phyloP scores from a whole-genome alignment of 30 jellyfish, hydroid and myxozoan species.

The Calvadosia cruxmelitensis region DNA sequence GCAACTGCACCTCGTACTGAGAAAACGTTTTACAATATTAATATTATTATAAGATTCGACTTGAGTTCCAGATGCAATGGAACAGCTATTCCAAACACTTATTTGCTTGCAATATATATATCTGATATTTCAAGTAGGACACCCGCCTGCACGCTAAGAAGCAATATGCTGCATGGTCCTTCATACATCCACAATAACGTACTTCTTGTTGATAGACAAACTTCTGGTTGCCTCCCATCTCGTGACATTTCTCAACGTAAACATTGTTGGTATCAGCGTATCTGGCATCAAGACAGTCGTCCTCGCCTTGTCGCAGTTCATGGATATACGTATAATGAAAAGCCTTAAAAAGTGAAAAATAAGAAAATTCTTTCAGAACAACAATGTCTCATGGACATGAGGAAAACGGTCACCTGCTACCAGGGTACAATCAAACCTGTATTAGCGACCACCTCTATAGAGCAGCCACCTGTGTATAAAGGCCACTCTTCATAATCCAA shows the following conservation, averaged over 20 bases:
- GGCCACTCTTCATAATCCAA: too few species aligned
- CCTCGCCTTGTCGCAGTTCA: slow-evolving; percentile 81
- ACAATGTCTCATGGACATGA: neutral
- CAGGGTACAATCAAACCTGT: neutral
- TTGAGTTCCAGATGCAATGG: too few species aligned
- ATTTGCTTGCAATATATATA: too few species aligned
- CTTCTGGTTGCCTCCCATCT: slow-evolving; percentile 97
- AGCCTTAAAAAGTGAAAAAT: slow-evolving; percentile 13
- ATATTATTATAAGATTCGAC: too few species aligned
- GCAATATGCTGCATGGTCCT: too few species aligned
- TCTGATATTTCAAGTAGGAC: too few species aligned
- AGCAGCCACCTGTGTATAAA: too few species aligned
- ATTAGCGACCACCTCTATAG: too few species aligned
- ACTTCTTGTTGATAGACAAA: slow-evolving; percentile 39
- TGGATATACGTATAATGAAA: slow-evolving; percentile 78
- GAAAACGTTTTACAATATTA: too few species aligned
- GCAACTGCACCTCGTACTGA: too few species aligned
- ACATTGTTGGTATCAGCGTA: slow-evolving; percentile 66
- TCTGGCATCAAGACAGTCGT: slow-evolving; percentile 93
- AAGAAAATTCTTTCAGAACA: neutral
- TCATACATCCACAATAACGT: neutral
- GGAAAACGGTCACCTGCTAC: neutral
- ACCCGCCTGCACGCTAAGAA: too few species aligned
- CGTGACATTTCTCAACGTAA: slow-evolving; percentile 92
- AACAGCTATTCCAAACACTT: too few species aligned